Evolutionary conservation across 2,113 vertebrate species (phyloP).

Genomic region (Strigops habroptila): DNA sequence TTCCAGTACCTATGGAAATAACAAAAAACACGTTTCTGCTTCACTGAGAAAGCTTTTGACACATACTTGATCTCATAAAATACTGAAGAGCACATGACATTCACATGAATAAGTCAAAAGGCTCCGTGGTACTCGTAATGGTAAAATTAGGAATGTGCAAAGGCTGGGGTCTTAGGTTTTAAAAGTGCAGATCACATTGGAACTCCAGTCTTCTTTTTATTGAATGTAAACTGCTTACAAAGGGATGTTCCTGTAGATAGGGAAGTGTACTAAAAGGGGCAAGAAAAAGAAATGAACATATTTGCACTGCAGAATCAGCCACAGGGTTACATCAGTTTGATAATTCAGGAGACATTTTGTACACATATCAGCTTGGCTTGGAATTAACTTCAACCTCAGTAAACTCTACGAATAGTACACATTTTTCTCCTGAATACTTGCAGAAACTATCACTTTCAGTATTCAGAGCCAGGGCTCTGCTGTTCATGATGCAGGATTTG

Average conservation of each 20-base stretch:
- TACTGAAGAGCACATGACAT: not conserved
- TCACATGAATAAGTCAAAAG: conserved; percentile 7
- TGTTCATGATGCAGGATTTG: not conserved
- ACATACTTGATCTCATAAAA: conserved; percentile 20
- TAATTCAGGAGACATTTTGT: not conserved
- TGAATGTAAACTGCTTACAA: not conserved
- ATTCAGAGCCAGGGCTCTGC: not conserved
- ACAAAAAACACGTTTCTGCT: not conserved
- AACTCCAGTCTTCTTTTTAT: not conserved
- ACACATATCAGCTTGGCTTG: not conserved
- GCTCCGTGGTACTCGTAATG: not conserved
- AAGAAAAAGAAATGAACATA: not conserved
- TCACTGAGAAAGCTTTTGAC: conserved; percentile 17
- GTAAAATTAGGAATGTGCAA: not conserved
- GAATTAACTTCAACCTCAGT: not conserved
- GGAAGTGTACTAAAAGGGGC: not conserved
- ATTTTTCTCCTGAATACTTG: not conserved
- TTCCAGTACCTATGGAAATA: not conserved
- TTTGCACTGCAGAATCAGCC: not conserved
- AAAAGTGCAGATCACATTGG: not conserved
- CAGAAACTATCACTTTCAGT: not conserved
- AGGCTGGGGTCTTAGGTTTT: not conserved
- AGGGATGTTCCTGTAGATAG: not conserved
- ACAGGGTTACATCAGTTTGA: not conserved
- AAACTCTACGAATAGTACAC: not conserved